A percentile compares a stretch with the other conserved stretches of the same genome.
phyloP scores from a whole-genome alignment of 2,888 invertebrate genomes.

The Prosopocoilus inquinatus region DNA sequence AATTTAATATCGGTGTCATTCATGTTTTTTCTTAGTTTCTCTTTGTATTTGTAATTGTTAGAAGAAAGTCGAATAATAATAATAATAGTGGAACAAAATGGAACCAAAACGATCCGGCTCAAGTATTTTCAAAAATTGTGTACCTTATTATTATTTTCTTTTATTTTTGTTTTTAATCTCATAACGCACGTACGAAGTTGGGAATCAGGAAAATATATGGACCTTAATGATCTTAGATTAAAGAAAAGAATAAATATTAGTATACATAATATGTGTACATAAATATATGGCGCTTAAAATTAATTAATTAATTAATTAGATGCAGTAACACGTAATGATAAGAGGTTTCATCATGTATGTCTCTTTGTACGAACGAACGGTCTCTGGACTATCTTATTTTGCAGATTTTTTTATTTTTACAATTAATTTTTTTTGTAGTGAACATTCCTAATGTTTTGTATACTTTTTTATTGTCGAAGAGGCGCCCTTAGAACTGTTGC shows the following conservation, averaged over 20 bases:
- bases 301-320: constrained; percentile 11
- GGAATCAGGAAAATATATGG: constrained; percentile 25
- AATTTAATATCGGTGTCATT: constrained; percentile 11
- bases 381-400: too few relatives aligned
- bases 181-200: not conserved
- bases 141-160: constrained; percentile 6
- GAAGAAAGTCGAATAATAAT: not conserved
- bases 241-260: constrained; percentile 13
- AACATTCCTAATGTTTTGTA: constrained; percentile 4
- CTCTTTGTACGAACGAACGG: not conserved
- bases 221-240: constrained; percentile 15
- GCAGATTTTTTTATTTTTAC: not conserved
- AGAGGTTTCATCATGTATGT: not conserved
- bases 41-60: constrained; percentile 14
- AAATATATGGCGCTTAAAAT: constrained; percentile 27
- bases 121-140: constrained; percentile 21
- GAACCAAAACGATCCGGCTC: not conserved
- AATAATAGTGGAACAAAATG: not conserved
- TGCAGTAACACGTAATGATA: constrained; percentile 8
- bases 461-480: not conserved
- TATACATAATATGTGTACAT: constrained; percentile 28
- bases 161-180: too few relatives aligned
- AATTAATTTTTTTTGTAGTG: not conserved
- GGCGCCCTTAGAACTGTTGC: not conserved
- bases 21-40: constrained; percentile 22